A percentile compares a stretch with the other conserved stretches of the same genome.
Conservation (phyloP, 2,797 vertebrate species). For the Leuciscus waleckii region DNA sequence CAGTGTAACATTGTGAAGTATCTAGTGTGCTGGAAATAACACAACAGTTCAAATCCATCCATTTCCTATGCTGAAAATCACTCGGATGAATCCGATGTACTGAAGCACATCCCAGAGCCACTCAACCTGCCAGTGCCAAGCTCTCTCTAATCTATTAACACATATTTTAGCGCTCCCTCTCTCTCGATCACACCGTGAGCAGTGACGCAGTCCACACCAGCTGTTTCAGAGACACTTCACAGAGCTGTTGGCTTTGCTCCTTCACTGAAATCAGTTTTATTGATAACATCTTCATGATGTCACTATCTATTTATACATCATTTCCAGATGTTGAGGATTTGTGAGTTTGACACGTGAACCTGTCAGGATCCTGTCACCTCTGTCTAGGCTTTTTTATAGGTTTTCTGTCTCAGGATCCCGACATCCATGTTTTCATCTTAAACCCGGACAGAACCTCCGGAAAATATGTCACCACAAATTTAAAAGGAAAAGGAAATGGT, state of each 20-base stretch:
- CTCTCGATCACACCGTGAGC: not conserved
- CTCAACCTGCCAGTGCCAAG: not conserved
- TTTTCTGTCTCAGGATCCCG: not conserved
- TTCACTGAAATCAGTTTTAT: not conserved
- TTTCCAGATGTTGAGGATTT: not conserved
- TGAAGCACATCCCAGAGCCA: not conserved
- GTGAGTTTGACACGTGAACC: not conserved
- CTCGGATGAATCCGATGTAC: not conserved
- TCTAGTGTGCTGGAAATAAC: not conserved
- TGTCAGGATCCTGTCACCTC: not conserved
- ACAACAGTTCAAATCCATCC: not conserved
- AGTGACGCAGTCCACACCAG: slow-evolving; percentile 26
- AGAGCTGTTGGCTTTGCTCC: not conserved
- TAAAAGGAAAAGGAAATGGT: not conserved
- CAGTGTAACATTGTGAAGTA: not conserved
- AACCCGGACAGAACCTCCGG: not conserved
- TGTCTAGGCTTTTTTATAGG: not conserved
- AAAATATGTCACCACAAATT: not conserved
- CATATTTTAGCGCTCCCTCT: not conserved
- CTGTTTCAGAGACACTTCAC: slow-evolving; percentile 15
- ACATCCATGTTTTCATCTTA: not conserved
- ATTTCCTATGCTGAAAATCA: not conserved
- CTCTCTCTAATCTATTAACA: slow-evolving; percentile 15
- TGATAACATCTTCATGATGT: slow-evolving; percentile 1
- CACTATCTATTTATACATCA: not conserved